These are phyloP conservation scores for Tetrapedia diversipes DNA, from an alignment of 2,888 invertebrate species.

Conservation along the genomic window DNA sequence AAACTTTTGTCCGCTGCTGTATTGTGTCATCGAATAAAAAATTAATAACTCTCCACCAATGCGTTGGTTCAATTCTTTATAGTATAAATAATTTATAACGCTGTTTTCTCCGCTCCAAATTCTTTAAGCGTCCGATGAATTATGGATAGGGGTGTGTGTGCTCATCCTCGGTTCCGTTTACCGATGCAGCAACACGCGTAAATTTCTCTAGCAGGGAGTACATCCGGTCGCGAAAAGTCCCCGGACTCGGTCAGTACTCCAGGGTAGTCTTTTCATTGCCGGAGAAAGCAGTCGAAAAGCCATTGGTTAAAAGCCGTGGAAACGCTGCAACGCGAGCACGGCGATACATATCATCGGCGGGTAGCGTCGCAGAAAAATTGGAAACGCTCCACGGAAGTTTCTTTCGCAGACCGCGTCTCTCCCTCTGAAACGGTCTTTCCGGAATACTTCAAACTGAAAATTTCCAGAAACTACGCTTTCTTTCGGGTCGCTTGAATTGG, in stretches of 20 bases:
- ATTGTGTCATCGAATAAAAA: too few relatives aligned
- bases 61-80: too few relatives aligned
- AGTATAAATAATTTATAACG: too few relatives aligned
- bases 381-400: constrained; percentile 63
- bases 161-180: too few relatives aligned
- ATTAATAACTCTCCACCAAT: too few relatives aligned
- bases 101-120: too few relatives aligned
- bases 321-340: constrained; percentile 27
- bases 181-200: too few relatives aligned
- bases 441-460: too few relatives aligned
- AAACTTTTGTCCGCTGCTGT: too few relatives aligned
- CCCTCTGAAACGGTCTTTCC: neutral
- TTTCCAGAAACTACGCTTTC: constrained; percentile 10
- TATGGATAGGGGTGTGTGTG: too few relatives aligned
- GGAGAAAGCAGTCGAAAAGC: constrained; percentile 34
- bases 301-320: constrained; percentile 62
- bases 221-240: constrained; percentile 5
- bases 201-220: neutral
- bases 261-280: neutral
- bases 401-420: neutral
- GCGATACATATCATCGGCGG: constrained; percentile 32
- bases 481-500: neutral
- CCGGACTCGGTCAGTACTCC: constrained; percentile 39
- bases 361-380: constrained; percentile 54
- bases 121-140: too few relatives aligned